phyloP scores from a whole-genome alignment of 2,888 invertebrate species.

The Mellilla xanthometata region DNA sequence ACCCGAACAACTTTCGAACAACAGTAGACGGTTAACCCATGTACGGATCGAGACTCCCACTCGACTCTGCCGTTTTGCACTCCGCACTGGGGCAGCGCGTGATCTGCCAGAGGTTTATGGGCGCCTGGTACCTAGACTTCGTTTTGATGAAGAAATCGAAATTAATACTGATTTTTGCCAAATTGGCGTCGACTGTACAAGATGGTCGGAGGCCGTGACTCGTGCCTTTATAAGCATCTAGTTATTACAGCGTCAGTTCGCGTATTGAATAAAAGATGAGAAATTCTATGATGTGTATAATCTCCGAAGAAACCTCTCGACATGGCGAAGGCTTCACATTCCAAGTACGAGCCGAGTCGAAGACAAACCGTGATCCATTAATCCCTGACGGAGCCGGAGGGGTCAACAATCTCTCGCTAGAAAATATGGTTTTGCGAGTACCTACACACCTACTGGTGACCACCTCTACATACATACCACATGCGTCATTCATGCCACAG shows the following conservation, averaged over 20 bases:
- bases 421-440: slow-evolving; percentile 28
- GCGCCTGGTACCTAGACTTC: slow-evolving; percentile 42
- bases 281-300: slow-evolving; percentile 9
- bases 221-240: not conserved
- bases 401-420: slow-evolving; percentile 37
- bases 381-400: slow-evolving; percentile 28
- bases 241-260: slow-evolving; percentile 4
- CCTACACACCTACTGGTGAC: slow-evolving; percentile 11
- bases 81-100: slow-evolving; percentile 35
- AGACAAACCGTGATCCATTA: slow-evolving; percentile 30
- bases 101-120: slow-evolving; percentile 40
- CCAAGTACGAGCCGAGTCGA: slow-evolving; percentile 17
- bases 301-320: slow-evolving; percentile 21
- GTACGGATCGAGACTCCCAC: slow-evolving; percentile 37
- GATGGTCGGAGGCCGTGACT: not conserved
- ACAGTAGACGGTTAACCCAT: slow-evolving; percentile 41
- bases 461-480: slow-evolving; percentile 21
- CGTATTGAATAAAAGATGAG: slow-evolving; percentile 22
- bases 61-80: slow-evolving; percentile 41
- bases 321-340: slow-evolving; percentile 20
- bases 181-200: too few relatives aligned
- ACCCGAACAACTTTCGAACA: slow-evolving; percentile 59
- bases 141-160: slow-evolving; percentile 46
- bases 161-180: slow-evolving; percentile 27
- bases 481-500: slow-evolving; percentile 29